phyloP scores from a whole-genome alignment of 2,113 vertebrate genomes.

The Halcyon malimbica region DNA sequence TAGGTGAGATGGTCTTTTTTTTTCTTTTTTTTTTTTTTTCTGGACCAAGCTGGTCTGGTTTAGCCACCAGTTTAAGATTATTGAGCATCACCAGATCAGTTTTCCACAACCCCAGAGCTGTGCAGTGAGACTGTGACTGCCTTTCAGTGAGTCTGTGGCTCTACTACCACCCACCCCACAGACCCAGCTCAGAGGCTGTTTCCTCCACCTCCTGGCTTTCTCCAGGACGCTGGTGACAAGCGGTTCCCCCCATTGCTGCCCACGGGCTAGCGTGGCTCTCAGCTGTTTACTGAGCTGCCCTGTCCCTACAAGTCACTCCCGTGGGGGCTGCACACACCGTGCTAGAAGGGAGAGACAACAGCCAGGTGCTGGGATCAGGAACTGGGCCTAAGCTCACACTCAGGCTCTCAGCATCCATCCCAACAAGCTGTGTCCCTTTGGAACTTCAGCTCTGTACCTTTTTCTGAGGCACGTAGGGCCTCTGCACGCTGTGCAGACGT shows the following conservation, averaged over 20 bases:
- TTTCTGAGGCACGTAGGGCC: constrained; percentile 47
- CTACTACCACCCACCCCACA: background rate
- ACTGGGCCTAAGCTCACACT: background rate
- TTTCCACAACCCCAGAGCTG: background rate
- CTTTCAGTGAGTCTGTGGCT: background rate
- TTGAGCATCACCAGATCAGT: background rate
- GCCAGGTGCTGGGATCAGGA: background rate
- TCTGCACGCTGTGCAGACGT: constrained; percentile 73
- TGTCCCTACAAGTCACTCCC: too few relatives aligned
- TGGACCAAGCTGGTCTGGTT: background rate
- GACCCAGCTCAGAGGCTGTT: background rate
- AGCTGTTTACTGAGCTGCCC: background rate
- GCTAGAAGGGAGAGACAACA: background rate
- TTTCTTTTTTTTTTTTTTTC: too few relatives aligned
- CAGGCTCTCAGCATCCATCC: background rate
- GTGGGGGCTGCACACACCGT: background rate
- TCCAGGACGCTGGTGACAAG: background rate
- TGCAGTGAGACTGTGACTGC: rapidly evolving
- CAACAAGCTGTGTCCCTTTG: rapidly evolving
- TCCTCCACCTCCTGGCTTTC: background rate
- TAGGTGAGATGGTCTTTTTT: background rate
- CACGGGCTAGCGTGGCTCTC: background rate
- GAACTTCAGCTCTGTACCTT: constrained; percentile 64
- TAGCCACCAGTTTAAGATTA: background rate
- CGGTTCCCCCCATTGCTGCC: rapidly evolving